Evolutionary conservation across 1,140 invertebrate species (phyloP).

Genomic region (Eriocheir sinensis): DNA sequence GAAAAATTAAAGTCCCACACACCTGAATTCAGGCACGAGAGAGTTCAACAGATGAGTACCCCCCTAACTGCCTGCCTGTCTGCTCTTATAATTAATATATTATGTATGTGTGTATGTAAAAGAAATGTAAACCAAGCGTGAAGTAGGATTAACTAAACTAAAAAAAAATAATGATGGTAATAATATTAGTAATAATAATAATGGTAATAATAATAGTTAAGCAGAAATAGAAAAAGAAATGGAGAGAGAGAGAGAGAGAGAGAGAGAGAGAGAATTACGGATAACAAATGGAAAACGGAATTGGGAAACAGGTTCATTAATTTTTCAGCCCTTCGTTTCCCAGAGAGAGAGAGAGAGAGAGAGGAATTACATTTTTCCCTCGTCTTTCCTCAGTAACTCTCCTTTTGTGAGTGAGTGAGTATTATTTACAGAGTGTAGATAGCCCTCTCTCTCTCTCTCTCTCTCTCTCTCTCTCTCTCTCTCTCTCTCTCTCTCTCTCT

Average conservation of each 20-base stretch:
- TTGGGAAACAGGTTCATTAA: background rate
- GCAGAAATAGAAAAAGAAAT: background rate
- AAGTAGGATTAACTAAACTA: background rate
- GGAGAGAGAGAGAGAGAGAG: background rate
- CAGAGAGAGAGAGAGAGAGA: background rate
- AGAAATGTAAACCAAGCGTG: background rate
- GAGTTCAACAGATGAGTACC: too few species aligned
- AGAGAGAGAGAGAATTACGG: background rate
- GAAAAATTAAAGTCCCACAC: too few species aligned
- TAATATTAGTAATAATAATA: conserved; percentile 10
- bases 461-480: conserved; percentile 26
- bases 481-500: background rate
- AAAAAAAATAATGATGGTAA: background rate
- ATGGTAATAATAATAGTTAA: background rate
- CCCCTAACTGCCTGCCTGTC: background rate
- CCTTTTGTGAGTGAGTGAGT: too few species aligned
- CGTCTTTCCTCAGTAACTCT: too few species aligned
- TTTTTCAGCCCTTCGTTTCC: background rate
- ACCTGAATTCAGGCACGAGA: too few species aligned
- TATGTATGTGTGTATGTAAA: background rate
- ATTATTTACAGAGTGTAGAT: too few species aligned
- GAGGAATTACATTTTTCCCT: background rate
- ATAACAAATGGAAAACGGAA: background rate
- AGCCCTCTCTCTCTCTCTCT: background rate
- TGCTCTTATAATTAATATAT: background rate